phyloP scores from a whole-genome alignment of 2,888 invertebrate species.

The Caenorhabditis virilis region DNA sequence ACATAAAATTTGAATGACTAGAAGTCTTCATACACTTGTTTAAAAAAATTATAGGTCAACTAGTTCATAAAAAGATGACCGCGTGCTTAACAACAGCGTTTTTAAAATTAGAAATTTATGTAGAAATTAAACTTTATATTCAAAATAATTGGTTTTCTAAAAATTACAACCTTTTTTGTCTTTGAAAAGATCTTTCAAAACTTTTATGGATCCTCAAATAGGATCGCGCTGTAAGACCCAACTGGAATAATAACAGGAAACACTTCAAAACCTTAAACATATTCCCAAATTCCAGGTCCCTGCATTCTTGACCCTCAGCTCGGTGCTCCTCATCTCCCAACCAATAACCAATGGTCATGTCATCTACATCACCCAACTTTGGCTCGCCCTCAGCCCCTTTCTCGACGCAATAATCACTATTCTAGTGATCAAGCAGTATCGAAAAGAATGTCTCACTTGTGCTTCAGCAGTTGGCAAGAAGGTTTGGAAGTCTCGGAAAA shows the following conservation, averaged over 20 bases:
- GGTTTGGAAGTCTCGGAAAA: conserved; percentile 25
- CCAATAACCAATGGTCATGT: conserved; percentile 51
- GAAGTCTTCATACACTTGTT: background rate
- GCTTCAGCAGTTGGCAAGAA: conserved; percentile 25
- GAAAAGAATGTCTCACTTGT: conserved; percentile 36
- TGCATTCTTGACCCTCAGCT: conserved; percentile 57
- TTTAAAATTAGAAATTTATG: background rate
- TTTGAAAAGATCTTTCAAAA: too few relatives aligned
- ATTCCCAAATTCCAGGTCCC: conserved; percentile 49
- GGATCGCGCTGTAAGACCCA: too few relatives aligned
- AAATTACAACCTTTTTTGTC: too few relatives aligned
- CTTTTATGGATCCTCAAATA: too few relatives aligned
- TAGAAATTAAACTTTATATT: background rate
- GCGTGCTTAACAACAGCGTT: too few relatives aligned
- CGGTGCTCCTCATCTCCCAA: conserved; percentile 50
- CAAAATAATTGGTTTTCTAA: too few relatives aligned
- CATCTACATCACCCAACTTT: conserved; percentile 55
- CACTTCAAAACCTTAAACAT: too few relatives aligned
- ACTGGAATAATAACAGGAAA: too few relatives aligned
- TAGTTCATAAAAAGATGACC: too few relatives aligned
- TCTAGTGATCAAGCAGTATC: conserved; percentile 59
- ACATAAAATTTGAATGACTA: too few relatives aligned
- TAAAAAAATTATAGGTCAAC: too few relatives aligned
- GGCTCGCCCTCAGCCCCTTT: conserved; percentile 56
- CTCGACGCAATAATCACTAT: conserved; percentile 58